A percentile compares a stretch with the other conserved stretches of the same genome.
Conservation (phyloP, 2,797 vertebrate species). For the Crocodylus rhombifer region DNA sequence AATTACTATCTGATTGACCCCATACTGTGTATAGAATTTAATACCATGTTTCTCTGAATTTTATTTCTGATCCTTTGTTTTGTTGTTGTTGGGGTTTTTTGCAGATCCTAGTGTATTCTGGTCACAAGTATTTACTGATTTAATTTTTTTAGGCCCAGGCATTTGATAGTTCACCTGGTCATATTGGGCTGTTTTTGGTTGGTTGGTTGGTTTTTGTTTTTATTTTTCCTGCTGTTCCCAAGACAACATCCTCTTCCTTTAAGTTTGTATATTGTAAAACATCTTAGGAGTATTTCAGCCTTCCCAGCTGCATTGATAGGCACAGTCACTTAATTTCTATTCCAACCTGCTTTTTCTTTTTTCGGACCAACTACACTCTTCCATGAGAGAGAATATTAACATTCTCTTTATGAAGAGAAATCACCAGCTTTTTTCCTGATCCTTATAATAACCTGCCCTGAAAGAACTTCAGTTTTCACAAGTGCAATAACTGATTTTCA, state of each 20-base stretch:
- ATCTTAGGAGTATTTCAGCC: not conserved
- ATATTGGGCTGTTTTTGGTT: not conserved
- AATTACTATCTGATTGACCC: not conserved
- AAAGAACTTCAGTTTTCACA: not conserved
- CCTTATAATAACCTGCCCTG: not conserved
- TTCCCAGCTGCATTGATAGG: not conserved
- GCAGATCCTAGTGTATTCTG: not conserved
- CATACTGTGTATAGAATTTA: not conserved
- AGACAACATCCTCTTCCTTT: not conserved
- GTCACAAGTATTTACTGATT: not conserved
- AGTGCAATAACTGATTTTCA: too few relatives aligned
- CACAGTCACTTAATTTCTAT: not conserved
- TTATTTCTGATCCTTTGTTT: not conserved
- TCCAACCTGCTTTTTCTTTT: not conserved
- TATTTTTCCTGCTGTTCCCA: not conserved
- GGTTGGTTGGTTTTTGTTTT: too few relatives aligned
- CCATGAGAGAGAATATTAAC: not conserved
- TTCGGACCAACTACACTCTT: not conserved
- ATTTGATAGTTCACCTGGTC: not conserved
- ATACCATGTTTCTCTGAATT: not conserved
- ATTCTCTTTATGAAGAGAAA: not conserved
- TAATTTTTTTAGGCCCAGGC: not conserved
- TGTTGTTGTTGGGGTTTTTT: not conserved
- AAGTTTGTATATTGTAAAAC: slow-evolving; percentile 1
- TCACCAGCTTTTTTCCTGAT: not conserved